Conservation (phyloP, 2,113 vertebrate genomes). For the Tragelaphus strepsiceros region DNA sequence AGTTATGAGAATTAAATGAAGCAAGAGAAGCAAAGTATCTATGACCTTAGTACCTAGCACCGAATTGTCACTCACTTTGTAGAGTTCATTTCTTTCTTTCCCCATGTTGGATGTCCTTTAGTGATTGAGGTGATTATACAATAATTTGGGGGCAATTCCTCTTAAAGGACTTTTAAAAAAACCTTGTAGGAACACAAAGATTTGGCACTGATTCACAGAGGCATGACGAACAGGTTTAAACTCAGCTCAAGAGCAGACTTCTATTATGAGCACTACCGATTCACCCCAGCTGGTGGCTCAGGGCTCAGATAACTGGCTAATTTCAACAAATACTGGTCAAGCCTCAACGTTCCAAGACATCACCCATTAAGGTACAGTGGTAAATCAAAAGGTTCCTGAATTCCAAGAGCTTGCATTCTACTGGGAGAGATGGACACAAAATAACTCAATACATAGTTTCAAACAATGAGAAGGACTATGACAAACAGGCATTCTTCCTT, state of each 20-base stretch:
- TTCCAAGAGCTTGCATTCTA: background rate
- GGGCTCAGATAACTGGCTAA: background rate
- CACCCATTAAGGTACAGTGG: background rate
- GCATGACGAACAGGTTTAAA: background rate
- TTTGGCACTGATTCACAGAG: background rate
- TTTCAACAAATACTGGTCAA: conserved; percentile 15
- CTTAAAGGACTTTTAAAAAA: background rate
- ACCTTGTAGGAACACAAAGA: background rate
- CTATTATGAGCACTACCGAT: background rate
- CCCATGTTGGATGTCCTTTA: background rate
- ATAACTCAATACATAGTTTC: background rate
- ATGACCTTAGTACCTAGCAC: background rate
- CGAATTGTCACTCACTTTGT: background rate
- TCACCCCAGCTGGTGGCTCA: background rate
- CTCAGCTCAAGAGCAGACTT: background rate
- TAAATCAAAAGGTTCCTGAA: background rate
- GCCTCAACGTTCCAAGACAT: background rate
- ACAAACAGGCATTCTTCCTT: background rate
- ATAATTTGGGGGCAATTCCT: background rate
- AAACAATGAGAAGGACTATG: background rate
- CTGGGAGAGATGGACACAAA: background rate
- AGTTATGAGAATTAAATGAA: background rate
- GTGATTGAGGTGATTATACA: background rate
- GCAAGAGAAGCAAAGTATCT: background rate
- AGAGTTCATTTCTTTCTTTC: conserved; percentile 8